Evolutionary conservation across 2,888 invertebrate genomes (phyloP), one percentile per base, ranked within the genome.

Genomic region (Galeruca laticollis): DNA sequence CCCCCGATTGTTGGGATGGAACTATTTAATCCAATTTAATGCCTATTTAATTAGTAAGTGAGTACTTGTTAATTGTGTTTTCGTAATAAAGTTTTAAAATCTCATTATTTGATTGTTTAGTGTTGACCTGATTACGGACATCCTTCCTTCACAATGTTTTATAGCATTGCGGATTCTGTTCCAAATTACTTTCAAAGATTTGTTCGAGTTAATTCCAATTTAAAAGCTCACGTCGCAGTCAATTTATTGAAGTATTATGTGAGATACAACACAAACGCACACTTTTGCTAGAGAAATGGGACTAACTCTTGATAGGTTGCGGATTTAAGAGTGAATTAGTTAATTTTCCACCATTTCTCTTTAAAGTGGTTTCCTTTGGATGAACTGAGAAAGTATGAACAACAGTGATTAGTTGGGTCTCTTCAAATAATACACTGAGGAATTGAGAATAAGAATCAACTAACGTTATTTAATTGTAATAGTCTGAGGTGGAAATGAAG

Each of bases 121-220:
- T 40, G 40, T 40, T 40, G 13, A 40, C n/a, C 40, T 40, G 13
- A 40, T 11, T 37, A 37, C 37, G 11, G 2, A 37, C 37, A 47
- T 47, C 18, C 18, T 47, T 47, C 2, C 18, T 13, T 47, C 15
- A 15, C 6, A 43, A 43, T 6, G 6, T 47, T 47, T 18, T 18
- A 47, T 47, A 15, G 15, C 47, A 15, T 47, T 47, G 43, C 47
- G 47, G 47, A 47, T 47, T 47, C 9, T 18, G 18, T 47, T 47
- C 47, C 9, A 10, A 47, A 47, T 47, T 8, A 47, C 47, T 47
- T 18, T 18, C 18, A 47, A 43, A 43, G 13, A 43, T 43, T 43
- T 43, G n/a, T 40, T 40, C 40, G n/a, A 40, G n/a, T 40, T 40
- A 40, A 40, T 40, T 40, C 40, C 40, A 40, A 40, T 40, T n/a